Conservation (phyloP, 2,113 vertebrate species). For the Diadophis punctatus region DNA sequence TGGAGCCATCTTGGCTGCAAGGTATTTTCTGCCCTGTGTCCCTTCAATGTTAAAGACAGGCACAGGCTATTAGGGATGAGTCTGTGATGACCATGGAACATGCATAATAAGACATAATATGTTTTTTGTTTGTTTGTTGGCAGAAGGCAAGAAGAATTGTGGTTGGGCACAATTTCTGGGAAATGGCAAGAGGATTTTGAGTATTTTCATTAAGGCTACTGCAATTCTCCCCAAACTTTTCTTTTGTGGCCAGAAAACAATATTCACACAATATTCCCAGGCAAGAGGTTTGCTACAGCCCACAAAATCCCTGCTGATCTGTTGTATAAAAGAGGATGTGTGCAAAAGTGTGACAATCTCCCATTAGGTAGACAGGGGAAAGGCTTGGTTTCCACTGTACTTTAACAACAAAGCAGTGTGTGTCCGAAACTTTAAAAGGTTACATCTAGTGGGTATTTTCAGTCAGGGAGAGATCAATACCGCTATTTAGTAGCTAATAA, state of each 20-base stretch:
- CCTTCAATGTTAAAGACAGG: too few species aligned
- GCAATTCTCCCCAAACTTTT: neutral
- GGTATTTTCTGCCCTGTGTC: too few species aligned
- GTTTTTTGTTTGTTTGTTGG: neutral
- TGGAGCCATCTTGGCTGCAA: too few species aligned
- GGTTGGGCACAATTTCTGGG: neutral
- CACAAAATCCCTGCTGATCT: neutral
- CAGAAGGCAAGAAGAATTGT: neutral
- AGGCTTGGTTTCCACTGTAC: conserved; percentile 13
- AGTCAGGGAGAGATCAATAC: conserved; percentile 31
- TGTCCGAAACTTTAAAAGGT: conserved; percentile 21
- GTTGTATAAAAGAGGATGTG: neutral
- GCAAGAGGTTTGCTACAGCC: neutral
- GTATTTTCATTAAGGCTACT: neutral
- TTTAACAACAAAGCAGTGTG: conserved; percentile 18
- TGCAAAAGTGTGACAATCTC: neutral
- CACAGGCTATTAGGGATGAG: too few species aligned
- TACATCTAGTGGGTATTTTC: conserved; percentile 14
- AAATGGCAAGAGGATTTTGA: neutral
- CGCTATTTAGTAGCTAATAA: conserved; percentile 39
- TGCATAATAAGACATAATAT: neutral
- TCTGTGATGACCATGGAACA: neutral
- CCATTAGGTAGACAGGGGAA: neutral
- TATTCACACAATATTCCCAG: neutral
- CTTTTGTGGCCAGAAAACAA: neutral